Evolutionary conservation across 2,888 invertebrate genomes (phyloP), one percentile per base, ranked within the genome.

Genomic region (Callinectes sapidus): DNA sequence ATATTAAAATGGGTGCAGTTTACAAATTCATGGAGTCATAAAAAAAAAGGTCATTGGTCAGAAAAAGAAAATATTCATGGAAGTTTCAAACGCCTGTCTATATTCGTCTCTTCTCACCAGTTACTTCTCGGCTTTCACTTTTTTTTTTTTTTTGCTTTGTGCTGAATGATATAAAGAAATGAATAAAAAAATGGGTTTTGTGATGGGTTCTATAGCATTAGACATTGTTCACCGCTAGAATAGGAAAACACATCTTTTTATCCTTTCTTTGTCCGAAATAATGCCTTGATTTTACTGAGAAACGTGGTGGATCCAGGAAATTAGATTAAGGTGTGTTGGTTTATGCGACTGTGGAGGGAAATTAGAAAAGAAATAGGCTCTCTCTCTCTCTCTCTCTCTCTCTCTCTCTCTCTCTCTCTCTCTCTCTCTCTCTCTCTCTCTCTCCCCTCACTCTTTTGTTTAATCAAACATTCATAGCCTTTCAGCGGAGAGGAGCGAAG

Each of bases 341-440:
- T 61, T 61, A 61, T 61, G 61, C 18, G 61, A 61, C 61, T 61
- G 61, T 23, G 61, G 61, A 61, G 61, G 61, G 61, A 61, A 61
- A 61, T 61, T 61, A 61, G 23, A 61, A 48, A 61, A 61, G 61
- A 61, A 61, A 61, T 61, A 23, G 61, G 18, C 1, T 88, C 32
- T 88, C 32, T 61, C 61, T 61, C 61, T 88, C 88, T 88, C 55
- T 88, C 88, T 88, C 88, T 88, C n/a, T 88, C 55, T 32, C 66
- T 89, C 89, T 35, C 61, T 89, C 35, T 66, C 55, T 55, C 87
- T 54, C 42, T 39, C 54, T 87, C 23, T 48, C 87, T 87, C 54
- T 48, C 42, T 87, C 28, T 86, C n/a, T 39, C 16, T 86, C 42
- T 86, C n/a, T 71, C n/a, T 71, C n/a, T 71, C 71, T 71, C 71